Evolutionary conservation across 2,797 vertebrate species (phyloP), one percentile per base, ranked within the genome.

Genomic region (Amniataba percoides): DNA sequence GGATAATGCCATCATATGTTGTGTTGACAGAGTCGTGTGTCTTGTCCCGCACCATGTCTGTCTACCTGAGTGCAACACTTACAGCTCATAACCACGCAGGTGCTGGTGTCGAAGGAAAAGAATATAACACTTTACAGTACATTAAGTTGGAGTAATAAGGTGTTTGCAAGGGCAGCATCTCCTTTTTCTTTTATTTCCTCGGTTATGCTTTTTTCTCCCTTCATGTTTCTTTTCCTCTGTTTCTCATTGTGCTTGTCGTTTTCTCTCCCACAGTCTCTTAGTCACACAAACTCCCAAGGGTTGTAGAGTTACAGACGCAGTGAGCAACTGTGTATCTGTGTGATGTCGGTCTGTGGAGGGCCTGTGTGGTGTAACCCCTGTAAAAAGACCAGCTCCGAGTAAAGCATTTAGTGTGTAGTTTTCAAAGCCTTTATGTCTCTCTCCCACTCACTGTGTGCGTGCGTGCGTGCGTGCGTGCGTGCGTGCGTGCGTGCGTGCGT

Each of bases 1-100:
- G 87, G 91, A 93, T 94, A 95, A 95, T 95, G 93, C 86, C 80
- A 87, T 93, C 92, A 90, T 94, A 93, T 87, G 92, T 95, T 93
- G 91, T 88, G 86, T 82, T 95, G 94, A 94, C 93, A 93, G 83
- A 83, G 82, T 86, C 77, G 60, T 94, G 90, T 61, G 86, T 94
- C 87, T 89, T 85, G 64, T 79, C 71, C 69, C 51, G 11, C 66
- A 76, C 79, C 53, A 31, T 65, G 63, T 87, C 87, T 56, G 80
- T 84, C 84, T 80, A 90, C 85, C 84, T 90, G 82, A 85, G 77
- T 72, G 74, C 67, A 74, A 78, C 82, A 67, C 74, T 92, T 87
- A 89, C 84, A 82, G 86, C 88, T 91, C 79, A 82, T 25, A 78
- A 77, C 70, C 46, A 46, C 60, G 74, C 78, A 76, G 80, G 73